Conservation (phyloP, 2,113 vertebrate species). For the Verasper variegatus region DNA sequence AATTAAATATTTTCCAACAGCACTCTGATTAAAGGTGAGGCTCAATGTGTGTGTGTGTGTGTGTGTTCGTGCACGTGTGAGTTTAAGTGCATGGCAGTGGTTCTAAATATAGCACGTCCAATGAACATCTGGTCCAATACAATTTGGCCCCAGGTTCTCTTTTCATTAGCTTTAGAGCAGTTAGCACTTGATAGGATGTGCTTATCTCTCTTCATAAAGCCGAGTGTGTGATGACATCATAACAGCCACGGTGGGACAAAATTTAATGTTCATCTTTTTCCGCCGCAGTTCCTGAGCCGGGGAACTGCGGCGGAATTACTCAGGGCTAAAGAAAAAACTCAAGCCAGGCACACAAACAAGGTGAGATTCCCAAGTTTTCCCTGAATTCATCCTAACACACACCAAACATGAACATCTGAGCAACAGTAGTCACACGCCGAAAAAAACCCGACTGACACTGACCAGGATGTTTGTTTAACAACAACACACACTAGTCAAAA, state of each 20-base stretch:
- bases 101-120: constrained; percentile 57
- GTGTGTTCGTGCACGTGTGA: constrained; percentile 2
- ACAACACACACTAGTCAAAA: too few relatives aligned
- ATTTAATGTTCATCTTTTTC: constrained; percentile 11
- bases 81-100: constrained; percentile 31
- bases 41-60: constrained; percentile 9
- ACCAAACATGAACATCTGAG: too few relatives aligned
- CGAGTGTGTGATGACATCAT: constrained; percentile 42
- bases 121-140: constrained; percentile 74
- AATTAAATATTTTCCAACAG: constrained; percentile 52
- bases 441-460: too few relatives aligned
- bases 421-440: too few relatives aligned
- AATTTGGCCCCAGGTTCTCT: constrained; percentile 71
- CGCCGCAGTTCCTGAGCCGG: background rate
- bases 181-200: constrained; percentile 71
- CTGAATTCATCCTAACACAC: too few relatives aligned
- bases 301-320: too few relatives aligned
- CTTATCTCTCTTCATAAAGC: constrained; percentile 72
- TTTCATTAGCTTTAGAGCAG: constrained; percentile 77
- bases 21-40: constrained; percentile 58
- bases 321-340: too few relatives aligned
- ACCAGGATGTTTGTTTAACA: too few relatives aligned
- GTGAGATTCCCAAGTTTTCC: too few relatives aligned
- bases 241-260: constrained; percentile 10
- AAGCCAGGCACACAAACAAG: too few relatives aligned